A percentile compares a stretch with the other conserved stretches of the same genome.
Evolutionary conservation across 2,888 invertebrate genomes (phyloP).

Genomic region (Protophormia terraenovae): DNA sequence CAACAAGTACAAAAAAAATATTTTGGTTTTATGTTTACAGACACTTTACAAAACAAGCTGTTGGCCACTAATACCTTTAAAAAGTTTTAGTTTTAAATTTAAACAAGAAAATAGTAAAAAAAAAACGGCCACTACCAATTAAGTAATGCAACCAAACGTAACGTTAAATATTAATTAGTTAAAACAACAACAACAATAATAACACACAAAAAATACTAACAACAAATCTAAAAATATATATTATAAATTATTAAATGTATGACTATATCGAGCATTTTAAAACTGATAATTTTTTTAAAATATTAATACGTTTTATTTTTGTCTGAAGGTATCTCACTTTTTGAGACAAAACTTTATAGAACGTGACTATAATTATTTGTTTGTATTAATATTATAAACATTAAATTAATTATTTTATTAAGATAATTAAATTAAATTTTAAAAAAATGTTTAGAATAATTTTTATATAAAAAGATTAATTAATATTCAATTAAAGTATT

Average conservation of each 20-base stretch:
- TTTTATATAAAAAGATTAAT: neutral
- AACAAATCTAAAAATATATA: slow-evolving; percentile 6
- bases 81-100: too few relatives aligned
- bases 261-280: too few relatives aligned
- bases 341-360: slow-evolving; percentile 60
- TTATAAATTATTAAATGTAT: slow-evolving; percentile 17
- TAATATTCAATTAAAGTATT: slow-evolving; percentile 1
- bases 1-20: neutral
- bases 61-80: slow-evolving; percentile 19
- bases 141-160: slow-evolving; percentile 68
- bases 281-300: slow-evolving; percentile 11
- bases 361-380: slow-evolving; percentile 59
- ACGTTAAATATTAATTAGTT: slow-evolving; percentile 69
- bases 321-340: slow-evolving; percentile 39
- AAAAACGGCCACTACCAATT: slow-evolving; percentile 58
- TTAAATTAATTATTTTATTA: neutral
- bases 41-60: too few relatives aligned
- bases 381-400: neutral
- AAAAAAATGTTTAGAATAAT: neutral
- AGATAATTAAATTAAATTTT: neutral
- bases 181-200: slow-evolving; percentile 40
- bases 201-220: slow-evolving; percentile 1
- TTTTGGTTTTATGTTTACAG: neutral
- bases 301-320: neutral
- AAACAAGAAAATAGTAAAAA: too few relatives aligned